Conservation (phyloP, 2,113 vertebrate genomes). For the Perca flavescens region DNA sequence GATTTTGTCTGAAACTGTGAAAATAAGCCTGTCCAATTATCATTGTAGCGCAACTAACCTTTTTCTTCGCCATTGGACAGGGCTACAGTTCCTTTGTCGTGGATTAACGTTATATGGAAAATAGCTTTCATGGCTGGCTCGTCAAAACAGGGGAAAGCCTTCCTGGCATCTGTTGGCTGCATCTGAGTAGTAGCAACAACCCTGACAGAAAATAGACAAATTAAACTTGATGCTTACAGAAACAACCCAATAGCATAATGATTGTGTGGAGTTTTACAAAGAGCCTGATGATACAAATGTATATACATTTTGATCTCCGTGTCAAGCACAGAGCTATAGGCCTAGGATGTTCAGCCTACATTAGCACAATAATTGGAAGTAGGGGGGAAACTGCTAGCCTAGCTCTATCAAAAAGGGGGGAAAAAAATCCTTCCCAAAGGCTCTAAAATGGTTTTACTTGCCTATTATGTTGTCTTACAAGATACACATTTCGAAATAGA, state of each 20-base stretch:
- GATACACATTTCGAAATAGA: not conserved
- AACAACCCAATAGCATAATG: not conserved
- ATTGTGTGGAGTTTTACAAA: not conserved
- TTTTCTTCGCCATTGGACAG: conserved; percentile 81
- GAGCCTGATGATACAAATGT: not conserved
- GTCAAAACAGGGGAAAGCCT: conserved; percentile 87
- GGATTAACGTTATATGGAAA: conserved; percentile 83
- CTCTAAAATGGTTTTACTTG: too few relatives aligned
- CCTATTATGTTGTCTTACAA: not conserved
- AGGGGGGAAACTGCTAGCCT: too few relatives aligned
- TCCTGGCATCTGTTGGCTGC: conserved; percentile 83
- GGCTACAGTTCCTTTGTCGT: conserved; percentile 61
- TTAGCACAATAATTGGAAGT: not conserved
- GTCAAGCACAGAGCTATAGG: not conserved
- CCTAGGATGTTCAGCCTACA: not conserved
- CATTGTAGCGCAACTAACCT: conserved; percentile 27
- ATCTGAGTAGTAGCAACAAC: conserved; percentile 87
- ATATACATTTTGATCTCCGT: not conserved
- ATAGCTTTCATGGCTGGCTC: conserved; percentile 85
- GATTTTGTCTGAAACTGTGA: not conserved
- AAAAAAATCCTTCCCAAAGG: too few relatives aligned
- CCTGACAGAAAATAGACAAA: conserved; percentile 57
- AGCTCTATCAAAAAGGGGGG: too few relatives aligned
- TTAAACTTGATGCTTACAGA: not conserved
- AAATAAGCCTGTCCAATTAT: not conserved